phyloP scores from a whole-genome alignment of 2,113 vertebrate species.

The Ornithorhynchus anatinus region DNA sequence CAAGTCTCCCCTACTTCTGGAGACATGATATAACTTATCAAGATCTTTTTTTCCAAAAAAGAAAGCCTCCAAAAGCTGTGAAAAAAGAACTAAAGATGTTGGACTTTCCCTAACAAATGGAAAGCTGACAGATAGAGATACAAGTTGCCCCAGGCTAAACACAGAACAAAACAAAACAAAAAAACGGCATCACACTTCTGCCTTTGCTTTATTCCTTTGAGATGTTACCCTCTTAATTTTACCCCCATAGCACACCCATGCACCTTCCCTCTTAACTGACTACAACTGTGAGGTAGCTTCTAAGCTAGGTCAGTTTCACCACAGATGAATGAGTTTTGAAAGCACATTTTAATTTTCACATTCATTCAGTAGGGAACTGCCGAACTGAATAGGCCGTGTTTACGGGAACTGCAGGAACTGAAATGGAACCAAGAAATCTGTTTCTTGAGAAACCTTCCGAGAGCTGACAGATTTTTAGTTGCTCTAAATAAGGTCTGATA shows the following conservation, averaged over 20 bases:
- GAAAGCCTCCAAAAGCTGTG: background rate
- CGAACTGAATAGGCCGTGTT: slow-evolving; percentile 34
- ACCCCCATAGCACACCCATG: no score
- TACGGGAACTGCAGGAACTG: slow-evolving; percentile 19
- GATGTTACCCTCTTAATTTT: slow-evolving; percentile 25
- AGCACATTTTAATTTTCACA: slow-evolving; percentile 51
- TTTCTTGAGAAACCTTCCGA: slow-evolving; percentile 31
- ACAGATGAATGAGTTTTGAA: slow-evolving; percentile 32
- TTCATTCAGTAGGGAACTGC: slow-evolving; percentile 12
- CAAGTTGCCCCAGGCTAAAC: slow-evolving; percentile 6
- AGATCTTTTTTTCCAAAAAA: background rate
- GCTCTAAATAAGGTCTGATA: slow-evolving; percentile 47
- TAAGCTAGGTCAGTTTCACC: slow-evolving; percentile 14
- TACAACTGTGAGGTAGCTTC: slow-evolving; percentile 28
- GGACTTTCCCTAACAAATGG: slow-evolving; percentile 12
- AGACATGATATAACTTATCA: background rate
- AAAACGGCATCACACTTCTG: background rate
- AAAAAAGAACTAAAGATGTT: background rate
- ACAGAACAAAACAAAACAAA: background rate
- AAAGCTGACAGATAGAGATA: slow-evolving; percentile 6
- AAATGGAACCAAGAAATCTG: slow-evolving; percentile 47
- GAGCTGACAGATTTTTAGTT: slow-evolving; percentile 39
- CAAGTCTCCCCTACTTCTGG: background rate
- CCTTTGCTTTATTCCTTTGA: slow-evolving; percentile 11
- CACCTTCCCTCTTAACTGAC: slow-evolving; percentile 19